Base-by-base conservation (phyloP, 2,113 vertebrate species). In the Alligator mississippiensis region DNA sequence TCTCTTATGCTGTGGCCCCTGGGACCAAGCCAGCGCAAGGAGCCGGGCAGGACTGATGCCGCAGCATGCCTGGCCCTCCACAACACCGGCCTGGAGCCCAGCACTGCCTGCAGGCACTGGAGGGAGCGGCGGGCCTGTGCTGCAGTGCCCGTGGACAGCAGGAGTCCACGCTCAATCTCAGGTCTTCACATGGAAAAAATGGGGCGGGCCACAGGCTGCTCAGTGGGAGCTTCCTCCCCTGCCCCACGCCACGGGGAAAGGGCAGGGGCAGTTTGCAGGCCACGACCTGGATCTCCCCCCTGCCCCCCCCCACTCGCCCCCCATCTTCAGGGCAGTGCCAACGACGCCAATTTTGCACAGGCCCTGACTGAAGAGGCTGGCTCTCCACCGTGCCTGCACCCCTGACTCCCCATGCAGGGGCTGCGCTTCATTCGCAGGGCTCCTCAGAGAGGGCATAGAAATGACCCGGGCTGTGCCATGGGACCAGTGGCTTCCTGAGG, bases 131-230 rank as follows among this genome's bases (percentile, higher is more conserved):
- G 62, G 94, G 93, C 94, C 97, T 77, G 88, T 74, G 91, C 96
- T 18, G 10, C 28, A 77, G 93, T 63, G 83, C 64, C 88, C 17
- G 94, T 90, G 97, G 97, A 90, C 76, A 74, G 81, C 12, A 64
- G 97, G 96, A 95, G 97, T 94, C 97, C 97, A 95, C 95, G 84
- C 96, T 97, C 98, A 96, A 97, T 98, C 98, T 98, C 98, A 98
- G 98, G 98, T 98, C 97, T 98, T 98, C 97, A 94, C 89, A 68
- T 85, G 70, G 91, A 82, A 93, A 93, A 96, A 86, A 94, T 47
- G 47, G 47, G 47, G 47, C 47, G 47, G 47, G 47, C 47, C 47
- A 47, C 47, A 47, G 47, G 47, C 47, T 47, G 47, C 47, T 47
- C 47, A 47, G 47, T 47, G 47, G 47, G 47, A 47, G 47, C 47